Conservation (phyloP, 2,888 invertebrate genomes). For the Psylliodes chrysocephalus region DNA sequence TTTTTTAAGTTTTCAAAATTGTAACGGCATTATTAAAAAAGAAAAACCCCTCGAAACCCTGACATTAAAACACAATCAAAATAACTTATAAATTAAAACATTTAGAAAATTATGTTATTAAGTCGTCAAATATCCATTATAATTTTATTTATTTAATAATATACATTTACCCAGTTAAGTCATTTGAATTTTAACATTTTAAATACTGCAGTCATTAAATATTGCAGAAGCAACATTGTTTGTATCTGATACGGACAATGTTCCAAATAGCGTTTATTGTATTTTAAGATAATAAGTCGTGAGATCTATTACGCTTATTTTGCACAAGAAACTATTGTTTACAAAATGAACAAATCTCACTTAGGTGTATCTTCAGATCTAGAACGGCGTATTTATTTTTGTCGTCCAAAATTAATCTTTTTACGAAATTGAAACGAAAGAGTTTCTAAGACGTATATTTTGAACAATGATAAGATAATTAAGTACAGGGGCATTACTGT, state of each 20-base stretch:
- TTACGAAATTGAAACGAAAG: background rate
- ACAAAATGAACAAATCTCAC: background rate
- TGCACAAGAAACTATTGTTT: constrained; percentile 5
- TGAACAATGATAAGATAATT: too few species aligned
- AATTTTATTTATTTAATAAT: too few species aligned
- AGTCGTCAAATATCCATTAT: too few species aligned
- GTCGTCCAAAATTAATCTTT: background rate
- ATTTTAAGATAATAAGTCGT: constrained; percentile 1
- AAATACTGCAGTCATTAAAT: background rate
- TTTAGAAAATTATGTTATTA: too few species aligned
- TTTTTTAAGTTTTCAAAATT: too few species aligned
- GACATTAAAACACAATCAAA: too few species aligned
- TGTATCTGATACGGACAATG: background rate
- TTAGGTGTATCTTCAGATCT: background rate
- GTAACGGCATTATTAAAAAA: too few species aligned
- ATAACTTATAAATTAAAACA: too few species aligned
- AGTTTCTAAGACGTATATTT: too few species aligned
- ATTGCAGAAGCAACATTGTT: background rate
- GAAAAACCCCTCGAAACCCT: too few species aligned
- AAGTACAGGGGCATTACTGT: too few species aligned
- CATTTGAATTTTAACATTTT: background rate
- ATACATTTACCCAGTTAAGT: background rate
- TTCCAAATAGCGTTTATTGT: background rate
- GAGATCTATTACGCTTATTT: background rate
- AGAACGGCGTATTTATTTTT: background rate